Evolutionary conservation across 2,113 vertebrate species (phyloP), one percentile per base, ranked within the genome.

Genomic region (Rhinolophus sinicus): DNA sequence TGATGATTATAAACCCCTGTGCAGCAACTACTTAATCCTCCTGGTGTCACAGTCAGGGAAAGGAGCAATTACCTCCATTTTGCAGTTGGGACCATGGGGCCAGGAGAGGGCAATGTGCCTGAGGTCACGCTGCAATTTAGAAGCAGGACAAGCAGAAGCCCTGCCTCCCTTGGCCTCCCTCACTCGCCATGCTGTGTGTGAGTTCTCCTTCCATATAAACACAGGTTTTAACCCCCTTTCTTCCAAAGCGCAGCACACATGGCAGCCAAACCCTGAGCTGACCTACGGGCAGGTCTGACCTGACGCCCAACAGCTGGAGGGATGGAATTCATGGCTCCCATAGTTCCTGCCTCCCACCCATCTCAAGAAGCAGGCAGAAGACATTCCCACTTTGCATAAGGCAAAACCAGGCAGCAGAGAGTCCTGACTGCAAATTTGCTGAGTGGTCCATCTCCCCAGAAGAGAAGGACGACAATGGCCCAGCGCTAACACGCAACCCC

Each of bases 31-130:
- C 18, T n/a, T 5, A 58, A 8, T n/a, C 64, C 50, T 35, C 38
- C 8, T 0, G 13, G 83, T 0, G 0, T 6, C 52, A 58, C 5
- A 0, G 33, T n/a, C 16, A 2, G 24, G 24, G 30, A 28, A 35
- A 15, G 52, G 72, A 65, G 90, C 14, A 16, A 3, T 21, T 2
- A 3, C 50, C 33, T 30, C 50, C 72, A 24, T 24, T n/a, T 11
- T 30, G 22, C 24, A 1, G 33, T 26, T 64, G 73, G 70, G 58
- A 69, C 35, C 58, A 3, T 13, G 0, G 30, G 18, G 40, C 33
- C 14, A 21, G 64, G 24, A 38, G 6, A 28, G 33, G 33, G 24
- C 3, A 0, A 38, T 33, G 58, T 38, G 58, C 40, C 38, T 8
- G 6, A 70, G n/a, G 50, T 56, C 15, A 11, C 18, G 12, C 56